These are phyloP conservation scores for Melanotaenia trifasciata DNA, from an alignment of 2,797 vertebrate species.

Conservation along the genomic window DNA sequence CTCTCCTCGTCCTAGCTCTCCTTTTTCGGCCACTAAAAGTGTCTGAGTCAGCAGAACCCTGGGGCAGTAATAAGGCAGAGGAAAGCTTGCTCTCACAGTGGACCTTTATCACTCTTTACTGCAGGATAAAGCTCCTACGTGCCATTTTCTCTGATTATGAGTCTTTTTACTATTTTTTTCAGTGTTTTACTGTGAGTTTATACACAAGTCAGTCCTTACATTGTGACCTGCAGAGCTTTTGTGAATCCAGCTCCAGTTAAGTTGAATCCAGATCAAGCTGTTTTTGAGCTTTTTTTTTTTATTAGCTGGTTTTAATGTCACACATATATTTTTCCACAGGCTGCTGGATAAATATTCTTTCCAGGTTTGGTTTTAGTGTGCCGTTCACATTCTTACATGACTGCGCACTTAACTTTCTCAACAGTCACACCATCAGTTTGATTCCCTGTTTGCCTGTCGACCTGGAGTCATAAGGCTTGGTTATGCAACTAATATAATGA, in stretches of 20 bases:
- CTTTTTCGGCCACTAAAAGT: constrained; percentile 45
- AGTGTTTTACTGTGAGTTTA: constrained; percentile 21
- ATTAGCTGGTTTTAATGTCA: background rate
- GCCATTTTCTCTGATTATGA: constrained; percentile 30
- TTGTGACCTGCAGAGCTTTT: constrained; percentile 11
- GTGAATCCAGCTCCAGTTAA: background rate
- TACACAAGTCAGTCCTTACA: constrained; percentile 17
- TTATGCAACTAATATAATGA: constrained; percentile 29
- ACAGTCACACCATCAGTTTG: constrained; percentile 41
- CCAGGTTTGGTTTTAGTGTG: constrained; percentile 17
- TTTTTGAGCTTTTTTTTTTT: constrained; percentile 13
- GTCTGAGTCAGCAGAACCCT: constrained; percentile 79
- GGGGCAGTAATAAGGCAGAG: constrained; percentile 49
- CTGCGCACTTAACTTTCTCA: constrained; percentile 48
- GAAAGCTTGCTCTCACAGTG: constrained; percentile 36
- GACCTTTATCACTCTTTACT: constrained; percentile 51
- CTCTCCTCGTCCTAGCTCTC: constrained; percentile 35
- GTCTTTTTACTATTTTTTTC: constrained; percentile 35
- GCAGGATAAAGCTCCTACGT: constrained; percentile 28
- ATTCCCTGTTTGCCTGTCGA: constrained; percentile 39
- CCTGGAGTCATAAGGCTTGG: constrained; percentile 27
- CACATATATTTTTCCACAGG: background rate
- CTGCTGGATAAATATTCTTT: constrained; percentile 9
- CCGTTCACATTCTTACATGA: constrained; percentile 41
- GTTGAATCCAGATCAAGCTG: background rate